These are phyloP conservation scores for Rissa tridactyla DNA, from an alignment of 2,113 vertebrate genomes.

Conservation along the genomic window DNA sequence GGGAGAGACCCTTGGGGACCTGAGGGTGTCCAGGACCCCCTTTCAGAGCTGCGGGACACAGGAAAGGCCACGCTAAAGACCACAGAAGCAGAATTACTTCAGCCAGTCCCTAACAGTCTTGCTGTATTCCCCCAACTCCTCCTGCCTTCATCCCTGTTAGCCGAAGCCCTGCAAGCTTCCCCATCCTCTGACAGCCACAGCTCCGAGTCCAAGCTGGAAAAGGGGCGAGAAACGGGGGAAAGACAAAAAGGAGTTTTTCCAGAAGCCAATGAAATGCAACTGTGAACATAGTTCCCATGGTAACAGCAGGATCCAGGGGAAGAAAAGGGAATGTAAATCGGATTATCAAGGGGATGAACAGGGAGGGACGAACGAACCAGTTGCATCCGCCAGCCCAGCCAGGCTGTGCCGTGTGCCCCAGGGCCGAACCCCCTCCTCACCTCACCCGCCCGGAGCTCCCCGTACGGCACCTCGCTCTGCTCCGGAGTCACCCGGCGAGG, in stretches of 20 bases:
- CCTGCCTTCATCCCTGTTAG: neutral
- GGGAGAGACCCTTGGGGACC: neutral
- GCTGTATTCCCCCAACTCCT: neutral
- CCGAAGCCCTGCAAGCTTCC: neutral
- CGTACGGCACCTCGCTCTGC: neutral
- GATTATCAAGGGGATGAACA: conserved; percentile 71
- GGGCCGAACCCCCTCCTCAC: neutral
- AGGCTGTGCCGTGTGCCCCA: neutral
- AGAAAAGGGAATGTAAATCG: conserved; percentile 85
- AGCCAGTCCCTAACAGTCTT: neutral
- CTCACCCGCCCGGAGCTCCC: neutral
- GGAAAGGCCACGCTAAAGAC: neutral
- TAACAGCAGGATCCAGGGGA: conserved; percentile 86
- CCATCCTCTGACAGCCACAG: neutral
- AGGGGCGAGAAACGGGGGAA: neutral
- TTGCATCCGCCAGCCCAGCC: neutral
- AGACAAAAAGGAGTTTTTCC: conserved; percentile 25
- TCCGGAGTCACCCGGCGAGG: neutral
- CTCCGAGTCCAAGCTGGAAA: neutral
- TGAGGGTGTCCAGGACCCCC: neutral
- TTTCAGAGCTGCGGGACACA: neutral
- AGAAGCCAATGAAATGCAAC: conserved; percentile 74
- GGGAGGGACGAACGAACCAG: neutral
- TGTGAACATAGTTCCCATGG: conserved; percentile 92
- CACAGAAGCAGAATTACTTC: neutral